A percentile compares a stretch with the other conserved stretches of the same genome.
phyloP scores from a whole-genome alignment of 2,888 invertebrate genomes.

The Pammene aurita region DNA sequence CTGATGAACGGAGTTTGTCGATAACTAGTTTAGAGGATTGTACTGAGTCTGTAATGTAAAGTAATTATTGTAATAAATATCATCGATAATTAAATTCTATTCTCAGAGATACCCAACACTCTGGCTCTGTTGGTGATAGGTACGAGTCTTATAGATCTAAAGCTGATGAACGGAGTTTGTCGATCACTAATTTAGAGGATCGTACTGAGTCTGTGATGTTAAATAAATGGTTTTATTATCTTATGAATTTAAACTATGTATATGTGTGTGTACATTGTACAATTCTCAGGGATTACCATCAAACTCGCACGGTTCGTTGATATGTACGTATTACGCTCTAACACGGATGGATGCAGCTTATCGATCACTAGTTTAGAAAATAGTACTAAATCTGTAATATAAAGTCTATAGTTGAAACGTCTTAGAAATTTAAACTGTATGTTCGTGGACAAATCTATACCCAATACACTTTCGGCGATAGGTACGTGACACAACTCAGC shows the following conservation, averaged over 20 bases:
- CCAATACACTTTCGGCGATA: no score
- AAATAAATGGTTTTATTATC: not conserved
- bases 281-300: constrained; percentile 68
- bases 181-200: constrained; percentile 71
- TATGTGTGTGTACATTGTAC: constrained; percentile 68
- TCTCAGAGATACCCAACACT: constrained; percentile 68
- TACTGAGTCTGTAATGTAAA: constrained; percentile 58
- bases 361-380: constrained; percentile 73
- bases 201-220: constrained; percentile 60
- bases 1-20: constrained; percentile 73
- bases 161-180: constrained; percentile 72
- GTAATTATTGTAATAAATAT: no score
- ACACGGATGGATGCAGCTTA: constrained; percentile 70
- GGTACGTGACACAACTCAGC: no score
- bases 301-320: constrained; percentile 63
- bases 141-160: constrained; percentile 73
- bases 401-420: no score
- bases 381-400: constrained; percentile 64
- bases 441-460: no score
- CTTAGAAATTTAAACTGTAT: no score
- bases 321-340: constrained; percentile 73
- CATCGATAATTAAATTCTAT: no score
- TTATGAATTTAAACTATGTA: no score
- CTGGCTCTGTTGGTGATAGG: constrained; percentile 65
- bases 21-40: constrained; percentile 72